phyloP scores from a whole-genome alignment of 2,113 vertebrate species.

The Donacobius atricapilla region DNA sequence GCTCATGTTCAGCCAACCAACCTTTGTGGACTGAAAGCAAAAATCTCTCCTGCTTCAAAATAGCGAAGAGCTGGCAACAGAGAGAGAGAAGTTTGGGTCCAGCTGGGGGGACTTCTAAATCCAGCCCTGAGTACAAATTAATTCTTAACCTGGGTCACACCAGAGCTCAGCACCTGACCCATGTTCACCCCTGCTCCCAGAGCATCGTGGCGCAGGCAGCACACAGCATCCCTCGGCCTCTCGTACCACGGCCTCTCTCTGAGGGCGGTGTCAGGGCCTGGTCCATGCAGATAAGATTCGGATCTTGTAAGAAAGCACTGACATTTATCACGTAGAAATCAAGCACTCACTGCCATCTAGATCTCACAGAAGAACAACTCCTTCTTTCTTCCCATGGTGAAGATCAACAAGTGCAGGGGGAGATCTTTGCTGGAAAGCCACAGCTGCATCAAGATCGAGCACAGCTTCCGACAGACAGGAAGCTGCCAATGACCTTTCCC shows the following conservation, averaged over 20 bases:
- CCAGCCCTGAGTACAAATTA: neutral
- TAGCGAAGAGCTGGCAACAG: neutral
- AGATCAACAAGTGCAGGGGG: neutral
- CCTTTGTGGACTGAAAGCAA: neutral
- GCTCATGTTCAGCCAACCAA: neutral
- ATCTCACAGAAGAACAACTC: neutral
- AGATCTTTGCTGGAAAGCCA: neutral
- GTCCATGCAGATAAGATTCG: neutral
- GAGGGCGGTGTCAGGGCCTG: neutral
- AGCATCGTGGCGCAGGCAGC: rapidly evolving
- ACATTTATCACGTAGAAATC: rapidly evolving
- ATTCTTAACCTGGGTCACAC: neutral
- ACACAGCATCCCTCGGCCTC: neutral
- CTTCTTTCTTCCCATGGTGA: neutral
- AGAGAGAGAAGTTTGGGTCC: neutral
- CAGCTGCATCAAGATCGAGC: neutral
- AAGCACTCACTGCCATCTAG: neutral
- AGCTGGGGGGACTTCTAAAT: neutral
- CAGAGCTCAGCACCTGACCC: neutral
- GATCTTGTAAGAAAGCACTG: neutral
- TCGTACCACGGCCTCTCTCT: rapidly evolving
- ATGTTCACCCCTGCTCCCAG: rapidly evolving
- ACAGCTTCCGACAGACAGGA: neutral
- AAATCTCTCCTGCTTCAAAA: neutral
- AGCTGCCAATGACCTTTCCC: neutral